Conservation (phyloP, 2,797 vertebrate genomes). For the Petrocephalus sullivani region DNA sequence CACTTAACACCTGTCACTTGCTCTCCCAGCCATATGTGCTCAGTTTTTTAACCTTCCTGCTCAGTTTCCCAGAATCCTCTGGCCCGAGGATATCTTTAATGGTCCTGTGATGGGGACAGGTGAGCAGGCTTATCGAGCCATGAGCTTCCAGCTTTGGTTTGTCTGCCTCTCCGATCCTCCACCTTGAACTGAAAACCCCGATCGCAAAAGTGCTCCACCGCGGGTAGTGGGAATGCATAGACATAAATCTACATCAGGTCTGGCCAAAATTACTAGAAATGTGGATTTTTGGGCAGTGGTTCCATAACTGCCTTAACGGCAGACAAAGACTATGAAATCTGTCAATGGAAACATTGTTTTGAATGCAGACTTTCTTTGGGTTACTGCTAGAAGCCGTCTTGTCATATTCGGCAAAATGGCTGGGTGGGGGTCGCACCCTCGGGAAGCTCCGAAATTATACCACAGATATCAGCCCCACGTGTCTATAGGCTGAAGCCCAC, state of each 20-base stretch:
- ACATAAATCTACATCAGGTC: background rate
- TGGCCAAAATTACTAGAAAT: background rate
- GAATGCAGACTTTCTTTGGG: background rate
- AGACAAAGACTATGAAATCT: background rate
- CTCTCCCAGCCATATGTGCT: background rate
- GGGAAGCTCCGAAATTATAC: background rate
- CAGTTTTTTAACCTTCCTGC: background rate
- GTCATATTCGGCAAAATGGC: background rate
- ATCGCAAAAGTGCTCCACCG: background rate
- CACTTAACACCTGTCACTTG: background rate
- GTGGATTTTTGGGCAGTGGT: background rate
- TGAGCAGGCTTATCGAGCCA: background rate
- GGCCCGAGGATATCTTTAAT: background rate
- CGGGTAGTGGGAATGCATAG: background rate
- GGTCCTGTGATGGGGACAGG: background rate
- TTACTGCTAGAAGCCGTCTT: background rate
- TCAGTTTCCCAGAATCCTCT: background rate
- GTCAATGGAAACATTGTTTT: background rate
- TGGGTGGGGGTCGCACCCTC: background rate
- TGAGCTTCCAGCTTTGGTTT: background rate
- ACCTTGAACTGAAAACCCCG: background rate
- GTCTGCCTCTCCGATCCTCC: background rate
- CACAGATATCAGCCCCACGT: background rate
- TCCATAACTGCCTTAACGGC: background rate
- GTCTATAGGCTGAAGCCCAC: too few relatives aligned